Base-by-base conservation (phyloP, 2,797 vertebrate genomes). In the Luscinia megarhynchos region DNA sequence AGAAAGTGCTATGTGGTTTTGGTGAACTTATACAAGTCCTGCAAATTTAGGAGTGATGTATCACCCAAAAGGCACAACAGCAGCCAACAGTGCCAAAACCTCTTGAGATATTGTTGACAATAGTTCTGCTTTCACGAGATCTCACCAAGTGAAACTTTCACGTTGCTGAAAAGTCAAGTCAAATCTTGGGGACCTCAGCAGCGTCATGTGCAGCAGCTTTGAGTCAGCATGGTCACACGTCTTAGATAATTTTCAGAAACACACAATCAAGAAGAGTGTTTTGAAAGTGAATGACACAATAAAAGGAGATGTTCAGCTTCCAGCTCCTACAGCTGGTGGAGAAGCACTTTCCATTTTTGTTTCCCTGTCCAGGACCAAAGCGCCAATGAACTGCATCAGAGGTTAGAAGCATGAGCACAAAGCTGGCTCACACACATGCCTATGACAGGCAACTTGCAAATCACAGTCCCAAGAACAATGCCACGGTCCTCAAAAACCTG, bases 211-310 rank as follows among this genome's bases (percentile, higher is more conserved):
- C 2, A 3, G 46, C 34, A 57, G 48, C 23, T 84, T 58, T 74
- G 70, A 43, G 61, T 36, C 70, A 87, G 45, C 45, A 64, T 3
- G 27, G 32, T 72, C 45, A 29, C 67, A 64, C 2, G 3, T n/a
- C 45, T 51, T 48, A 14, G 50, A 29, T 41, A 24, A 84, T 29
- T 57, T 54, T 58, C 54, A 64, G 78, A 66, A 68, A 81, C 4
- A 4, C 2, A 2, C n/a, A 3, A 11, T 22, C 20, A 7, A 51
- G 1, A 24, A 51, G 1, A 24, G 34, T 0, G 4, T 50, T 90
- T 62, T 17, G 36, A 68, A 78, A 53, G 57, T 4, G 38, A 76
- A 23, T 63, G 66, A 74, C 59, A 59, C 68, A 63, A 57, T 38
- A 11, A 6, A 58, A 54, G 16, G 59, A 54, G 24, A 29, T 1